Evolutionary conservation across 2,797 vertebrate genomes (phyloP).

Genomic region (Neoniphon sammara): DNA sequence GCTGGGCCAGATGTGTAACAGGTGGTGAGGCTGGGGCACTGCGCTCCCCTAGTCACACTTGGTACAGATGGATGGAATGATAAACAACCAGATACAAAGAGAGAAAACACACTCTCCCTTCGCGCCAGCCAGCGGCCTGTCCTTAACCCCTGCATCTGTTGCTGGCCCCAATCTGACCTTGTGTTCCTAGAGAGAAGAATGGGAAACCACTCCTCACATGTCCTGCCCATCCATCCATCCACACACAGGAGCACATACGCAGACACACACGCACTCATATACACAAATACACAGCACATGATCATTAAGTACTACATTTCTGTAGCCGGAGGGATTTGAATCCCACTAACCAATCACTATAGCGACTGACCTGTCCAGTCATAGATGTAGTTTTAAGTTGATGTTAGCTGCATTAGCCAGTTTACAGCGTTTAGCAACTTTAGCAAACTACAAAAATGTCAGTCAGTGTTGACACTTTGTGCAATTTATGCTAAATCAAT

Average conservation of each 20-base stretch:
- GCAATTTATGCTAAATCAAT: no score
- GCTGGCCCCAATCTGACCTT: slow-evolving; percentile 52
- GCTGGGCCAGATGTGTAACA: slow-evolving; percentile 67
- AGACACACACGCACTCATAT: neutral
- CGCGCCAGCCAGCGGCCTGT: slow-evolving; percentile 26
- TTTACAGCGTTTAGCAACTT: no score
- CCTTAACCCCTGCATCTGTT: slow-evolving; percentile 36
- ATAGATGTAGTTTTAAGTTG: no score
- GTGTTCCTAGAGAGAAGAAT: slow-evolving; percentile 60
- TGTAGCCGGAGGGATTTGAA: no score
- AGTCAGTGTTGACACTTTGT: no score
- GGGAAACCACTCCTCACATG: slow-evolving; percentile 56
- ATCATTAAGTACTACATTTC: neutral
- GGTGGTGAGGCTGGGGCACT: slow-evolving; percentile 56
- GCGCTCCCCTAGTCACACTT: slow-evolving; percentile 48
- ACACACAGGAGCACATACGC: slow-evolving; percentile 19
- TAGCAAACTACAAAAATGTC: no score
- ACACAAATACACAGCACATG: neutral
- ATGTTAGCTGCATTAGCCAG: no score
- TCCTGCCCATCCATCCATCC: slow-evolving; percentile 30
- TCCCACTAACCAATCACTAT: no score
- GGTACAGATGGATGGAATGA: slow-evolving; percentile 62
- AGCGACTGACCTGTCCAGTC: no score
- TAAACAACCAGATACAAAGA: slow-evolving; percentile 64
- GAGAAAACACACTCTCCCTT: slow-evolving; percentile 54